These are phyloP conservation scores for Drosophila micromelanica DNA, from an alignment of 1,140 invertebrate genomes.

Conservation along the genomic window DNA sequence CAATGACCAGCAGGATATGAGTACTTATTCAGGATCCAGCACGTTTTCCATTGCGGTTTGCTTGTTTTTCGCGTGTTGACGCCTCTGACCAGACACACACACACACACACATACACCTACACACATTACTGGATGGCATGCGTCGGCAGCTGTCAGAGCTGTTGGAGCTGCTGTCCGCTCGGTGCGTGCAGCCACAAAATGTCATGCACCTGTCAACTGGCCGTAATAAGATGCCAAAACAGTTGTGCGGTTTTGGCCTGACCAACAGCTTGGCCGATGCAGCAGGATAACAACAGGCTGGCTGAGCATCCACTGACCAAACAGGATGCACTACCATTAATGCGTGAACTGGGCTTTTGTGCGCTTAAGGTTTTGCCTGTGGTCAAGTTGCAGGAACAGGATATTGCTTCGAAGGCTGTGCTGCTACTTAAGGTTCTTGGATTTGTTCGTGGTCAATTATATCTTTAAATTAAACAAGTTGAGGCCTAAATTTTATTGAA, in stretches of 20 bases:
- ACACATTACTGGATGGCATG: constrained; percentile 22
- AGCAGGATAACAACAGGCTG: constrained; percentile 62
- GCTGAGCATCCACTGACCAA: constrained; percentile 16
- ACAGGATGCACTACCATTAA: constrained; percentile 1
- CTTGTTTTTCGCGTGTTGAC: constrained; percentile 56
- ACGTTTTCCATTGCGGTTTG: constrained; percentile 56
- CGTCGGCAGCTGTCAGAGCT: constrained; percentile 39
- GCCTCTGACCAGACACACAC: constrained; percentile 36
- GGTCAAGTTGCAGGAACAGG: constrained; percentile 3
- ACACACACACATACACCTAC: not conserved
- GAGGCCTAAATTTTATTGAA: no score
- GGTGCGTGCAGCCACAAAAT: constrained; percentile 75
- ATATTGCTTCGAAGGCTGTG: no score
- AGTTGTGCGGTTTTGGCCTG: constrained; percentile 68
- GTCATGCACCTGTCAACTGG: constrained; percentile 79
- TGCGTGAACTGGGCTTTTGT: not conserved
- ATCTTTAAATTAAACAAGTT: no score
- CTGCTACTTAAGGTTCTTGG: no score
- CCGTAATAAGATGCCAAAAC: constrained; percentile 82
- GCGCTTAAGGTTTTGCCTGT: not conserved
- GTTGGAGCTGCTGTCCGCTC: constrained; percentile 35
- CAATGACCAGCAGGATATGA: constrained; percentile 30
- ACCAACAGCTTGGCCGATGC: constrained; percentile 33
- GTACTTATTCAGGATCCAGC: constrained; percentile 5
- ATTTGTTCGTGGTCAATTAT: no score